A percentile compares a stretch with the other conserved stretches of the same genome.
These are phyloP conservation scores for Aquatica leii DNA, from an alignment of 2,888 invertebrate genomes.

Conservation along the genomic window DNA sequence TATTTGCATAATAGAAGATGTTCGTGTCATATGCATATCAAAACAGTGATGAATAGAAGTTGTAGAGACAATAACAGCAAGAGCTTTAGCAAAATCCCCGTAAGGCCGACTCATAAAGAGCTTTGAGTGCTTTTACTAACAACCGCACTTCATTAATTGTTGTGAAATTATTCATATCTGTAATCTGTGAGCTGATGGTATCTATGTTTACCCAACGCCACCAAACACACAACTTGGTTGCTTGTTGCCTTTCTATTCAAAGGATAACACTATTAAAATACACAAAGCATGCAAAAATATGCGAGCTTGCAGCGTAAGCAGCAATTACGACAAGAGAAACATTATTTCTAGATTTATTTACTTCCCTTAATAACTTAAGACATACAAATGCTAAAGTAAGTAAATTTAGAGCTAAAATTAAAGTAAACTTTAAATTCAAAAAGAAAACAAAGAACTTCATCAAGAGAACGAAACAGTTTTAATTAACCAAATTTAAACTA, in stretches of 20 bases:
- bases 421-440: too few relatives aligned
- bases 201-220: constrained; percentile 46
- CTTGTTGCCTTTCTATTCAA: constrained; percentile 31
- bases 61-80: constrained; percentile 55
- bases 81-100: constrained; percentile 51
- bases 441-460: constrained; percentile 19
- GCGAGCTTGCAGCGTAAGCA: constrained; percentile 15
- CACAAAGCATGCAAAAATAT: constrained; percentile 28
- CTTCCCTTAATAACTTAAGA: background rate
- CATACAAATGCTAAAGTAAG: background rate
- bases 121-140: constrained; percentile 56
- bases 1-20: constrained; percentile 56
- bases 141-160: constrained; percentile 58
- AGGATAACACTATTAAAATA: constrained; percentile 32
- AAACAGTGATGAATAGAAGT: constrained; percentile 54
- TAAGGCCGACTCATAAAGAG: constrained; percentile 52
- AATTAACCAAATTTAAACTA: too few relatives aligned
- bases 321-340: constrained; percentile 22
- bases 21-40: constrained; percentile 55
- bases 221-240: constrained; percentile 34
- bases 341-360: constrained; percentile 22
- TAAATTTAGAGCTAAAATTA: constrained; percentile 3
- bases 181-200: constrained; percentile 60
- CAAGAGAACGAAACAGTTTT: too few relatives aligned
- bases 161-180: constrained; percentile 59